Conservation (phyloP, 2,888 invertebrate species). For the Chymomyza caudatula region DNA sequence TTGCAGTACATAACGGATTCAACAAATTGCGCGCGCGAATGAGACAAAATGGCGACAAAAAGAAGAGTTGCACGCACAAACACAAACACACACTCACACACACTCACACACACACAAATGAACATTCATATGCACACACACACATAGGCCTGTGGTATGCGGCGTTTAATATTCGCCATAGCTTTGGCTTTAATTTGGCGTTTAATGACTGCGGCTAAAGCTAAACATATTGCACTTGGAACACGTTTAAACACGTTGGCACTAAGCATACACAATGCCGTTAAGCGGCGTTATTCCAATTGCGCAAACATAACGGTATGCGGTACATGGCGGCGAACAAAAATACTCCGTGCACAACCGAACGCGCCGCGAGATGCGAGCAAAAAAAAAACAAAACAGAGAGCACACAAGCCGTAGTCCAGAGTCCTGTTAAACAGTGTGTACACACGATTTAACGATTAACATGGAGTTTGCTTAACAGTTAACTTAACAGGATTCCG, state of each 20-base stretch:
- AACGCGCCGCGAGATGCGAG: conserved; percentile 21
- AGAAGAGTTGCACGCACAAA: conserved; percentile 11
- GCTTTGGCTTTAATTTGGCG: conserved; percentile 32
- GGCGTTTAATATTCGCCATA: not conserved
- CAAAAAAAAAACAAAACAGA: conserved; percentile 1
- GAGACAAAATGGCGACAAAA: conserved; percentile 31
- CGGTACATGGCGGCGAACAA: not conserved
- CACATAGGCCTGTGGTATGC: not conserved
- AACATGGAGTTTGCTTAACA: not conserved
- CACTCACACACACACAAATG: conserved; percentile 11
- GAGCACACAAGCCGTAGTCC: not conserved
- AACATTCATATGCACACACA: not conserved
- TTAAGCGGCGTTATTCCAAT: conserved; percentile 39
- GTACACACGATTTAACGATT: not conserved
- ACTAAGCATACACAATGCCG: conserved; percentile 24
- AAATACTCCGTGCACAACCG: conserved; percentile 22
- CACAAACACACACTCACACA: conserved; percentile 4
- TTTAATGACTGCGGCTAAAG: conserved; percentile 13
- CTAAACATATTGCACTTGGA: conserved; percentile 42
- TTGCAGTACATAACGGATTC: conserved; percentile 32
- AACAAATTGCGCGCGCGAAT: conserved; percentile 48
- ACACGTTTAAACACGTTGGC: conserved; percentile 13
- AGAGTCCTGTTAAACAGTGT: not conserved
- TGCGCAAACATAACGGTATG: conserved; percentile 22
- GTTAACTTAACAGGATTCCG: not conserved